These are phyloP conservation scores for Actinemys pallida DNA, from an alignment of 2,113 vertebrate genomes.

Conservation along the genomic window DNA sequence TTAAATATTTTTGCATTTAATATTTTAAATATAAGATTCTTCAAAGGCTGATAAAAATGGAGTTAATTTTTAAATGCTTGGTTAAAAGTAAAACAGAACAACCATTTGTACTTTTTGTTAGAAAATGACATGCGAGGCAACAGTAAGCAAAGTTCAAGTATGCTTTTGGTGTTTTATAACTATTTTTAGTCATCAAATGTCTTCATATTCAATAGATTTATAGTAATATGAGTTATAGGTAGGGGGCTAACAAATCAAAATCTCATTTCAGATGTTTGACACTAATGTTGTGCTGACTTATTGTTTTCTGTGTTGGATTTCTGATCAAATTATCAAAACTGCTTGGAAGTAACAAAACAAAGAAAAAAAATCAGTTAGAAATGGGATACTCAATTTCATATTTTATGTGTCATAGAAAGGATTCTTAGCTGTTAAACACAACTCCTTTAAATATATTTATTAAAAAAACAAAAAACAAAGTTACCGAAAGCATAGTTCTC, in stretches of 20 bases:
- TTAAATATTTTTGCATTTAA: background rate
- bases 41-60: background rate
- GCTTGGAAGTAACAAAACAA: conserved; percentile 62
- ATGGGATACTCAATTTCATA: conserved; percentile 34
- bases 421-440: conserved; percentile 22
- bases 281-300: conserved; percentile 85
- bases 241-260: conserved; percentile 91
- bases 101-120: conserved; percentile 53
- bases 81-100: conserved; percentile 15
- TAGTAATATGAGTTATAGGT: conserved; percentile 83
- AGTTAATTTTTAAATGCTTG: conserved; percentile 41
- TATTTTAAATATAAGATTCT: background rate
- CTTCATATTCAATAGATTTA: conserved; percentile 83
- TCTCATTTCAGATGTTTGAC: conserved; percentile 88
- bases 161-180: conserved; percentile 77
- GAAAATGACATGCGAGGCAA: conserved; percentile 62
- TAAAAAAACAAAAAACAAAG: background rate
- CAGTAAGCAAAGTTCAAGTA: conserved; percentile 64
- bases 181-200: conserved; percentile 76
- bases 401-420: background rate
- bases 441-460: background rate
- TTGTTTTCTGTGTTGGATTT: conserved; percentile 83
- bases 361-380: conserved; percentile 38
- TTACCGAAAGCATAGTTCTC: background rate
- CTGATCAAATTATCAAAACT: conserved; percentile 80